Evolutionary conservation across 2,888 invertebrate genomes (phyloP).

Genomic region (Lasioglossum morio): DNA sequence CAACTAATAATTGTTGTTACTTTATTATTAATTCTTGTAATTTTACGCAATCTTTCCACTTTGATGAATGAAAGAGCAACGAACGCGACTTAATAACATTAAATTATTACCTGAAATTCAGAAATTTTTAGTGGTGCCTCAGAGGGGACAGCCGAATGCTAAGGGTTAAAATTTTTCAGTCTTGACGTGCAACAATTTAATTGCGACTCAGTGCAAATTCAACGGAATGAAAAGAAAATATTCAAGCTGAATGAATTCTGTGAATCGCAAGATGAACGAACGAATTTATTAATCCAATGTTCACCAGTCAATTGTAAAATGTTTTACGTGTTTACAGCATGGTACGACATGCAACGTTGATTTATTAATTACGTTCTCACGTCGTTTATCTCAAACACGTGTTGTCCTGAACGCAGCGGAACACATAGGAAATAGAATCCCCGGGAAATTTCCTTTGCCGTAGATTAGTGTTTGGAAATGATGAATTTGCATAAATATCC

Average conservation of each 20-base stretch:
- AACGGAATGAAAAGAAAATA: no score
- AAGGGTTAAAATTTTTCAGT: no score
- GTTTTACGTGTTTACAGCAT: not conserved
- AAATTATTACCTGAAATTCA: no score
- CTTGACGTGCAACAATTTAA: not conserved
- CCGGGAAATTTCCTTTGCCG: not conserved
- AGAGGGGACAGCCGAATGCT: no score
- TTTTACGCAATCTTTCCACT: not conserved
- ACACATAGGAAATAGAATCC: not conserved
- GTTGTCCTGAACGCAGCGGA: not conserved
- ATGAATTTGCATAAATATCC: constrained; percentile 1
- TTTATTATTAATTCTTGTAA: not conserved
- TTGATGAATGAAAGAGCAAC: no score
- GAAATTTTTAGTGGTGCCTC: no score
- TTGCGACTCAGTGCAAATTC: not conserved
- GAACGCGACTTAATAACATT: no score
- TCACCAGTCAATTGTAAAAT: not conserved
- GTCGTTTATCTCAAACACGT: not conserved
- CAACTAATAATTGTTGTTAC: no score
- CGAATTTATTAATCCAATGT: not conserved
- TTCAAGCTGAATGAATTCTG: no score
- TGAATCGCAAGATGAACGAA: not conserved
- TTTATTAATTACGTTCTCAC: not conserved
- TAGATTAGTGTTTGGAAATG: not conserved
- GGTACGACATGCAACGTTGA: not conserved